Conservation (phyloP, 2,797 vertebrate species). For the Otus scops region DNA sequence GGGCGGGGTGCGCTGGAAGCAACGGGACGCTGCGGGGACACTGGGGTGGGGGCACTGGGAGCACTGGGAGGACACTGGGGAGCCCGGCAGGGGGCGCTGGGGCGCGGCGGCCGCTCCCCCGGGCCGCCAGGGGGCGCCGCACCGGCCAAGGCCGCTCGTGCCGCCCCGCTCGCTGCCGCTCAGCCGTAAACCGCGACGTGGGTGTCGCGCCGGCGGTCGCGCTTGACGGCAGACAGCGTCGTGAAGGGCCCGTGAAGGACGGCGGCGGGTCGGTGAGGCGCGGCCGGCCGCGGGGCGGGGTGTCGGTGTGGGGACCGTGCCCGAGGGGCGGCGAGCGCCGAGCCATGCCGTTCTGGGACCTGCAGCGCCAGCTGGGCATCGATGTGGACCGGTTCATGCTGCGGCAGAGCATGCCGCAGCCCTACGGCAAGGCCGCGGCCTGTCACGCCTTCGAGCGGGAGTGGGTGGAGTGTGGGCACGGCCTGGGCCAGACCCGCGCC, state of each 20-base stretch:
- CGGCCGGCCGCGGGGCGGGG: neutral
- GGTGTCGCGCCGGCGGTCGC: neutral
- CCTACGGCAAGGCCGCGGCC: constrained; percentile 46
- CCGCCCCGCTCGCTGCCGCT: neutral
- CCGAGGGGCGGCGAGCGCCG: neutral
- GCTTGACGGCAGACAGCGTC: neutral
- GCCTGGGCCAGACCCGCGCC: constrained; percentile 85
- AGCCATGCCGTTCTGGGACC: constrained; percentile 87
- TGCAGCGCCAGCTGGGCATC: constrained; percentile 84
- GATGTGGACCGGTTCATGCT: constrained; percentile 82
- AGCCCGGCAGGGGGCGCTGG: neutral
- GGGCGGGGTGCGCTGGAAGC: too few species aligned
- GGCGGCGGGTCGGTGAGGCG: neutral
- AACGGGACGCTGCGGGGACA: neutral
- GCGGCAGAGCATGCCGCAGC: constrained; percentile 81
- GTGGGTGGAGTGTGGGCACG: constrained; percentile 88
- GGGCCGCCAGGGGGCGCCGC: neutral
- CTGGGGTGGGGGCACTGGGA: neutral
- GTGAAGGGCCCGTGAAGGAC: neutral
- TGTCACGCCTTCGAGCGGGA: constrained; percentile 95
- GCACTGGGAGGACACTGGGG: neutral
- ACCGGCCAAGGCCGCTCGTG: rapidly evolving
- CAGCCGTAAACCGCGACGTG: neutral
- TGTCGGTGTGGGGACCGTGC: neutral
- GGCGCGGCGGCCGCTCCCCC: neutral